Conservation (phyloP, 2,888 invertebrate genomes). For the Drosophila emarginata region DNA sequence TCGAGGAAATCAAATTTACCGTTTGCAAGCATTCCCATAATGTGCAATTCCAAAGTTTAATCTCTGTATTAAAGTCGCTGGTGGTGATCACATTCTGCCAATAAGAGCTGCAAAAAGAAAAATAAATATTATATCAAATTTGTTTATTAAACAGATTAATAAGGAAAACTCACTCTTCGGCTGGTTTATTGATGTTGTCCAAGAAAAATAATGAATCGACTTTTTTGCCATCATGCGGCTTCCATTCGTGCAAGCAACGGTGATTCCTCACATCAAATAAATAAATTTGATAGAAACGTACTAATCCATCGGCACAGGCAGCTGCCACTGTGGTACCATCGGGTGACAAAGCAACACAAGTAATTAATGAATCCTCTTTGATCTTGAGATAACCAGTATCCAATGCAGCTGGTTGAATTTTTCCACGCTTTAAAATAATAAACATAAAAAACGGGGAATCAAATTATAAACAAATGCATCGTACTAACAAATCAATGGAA, state of each 20-base stretch:
- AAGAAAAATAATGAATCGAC: slow-evolving; percentile 95
- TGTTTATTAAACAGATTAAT: not conserved
- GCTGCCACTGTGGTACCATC: slow-evolving; percentile 97
- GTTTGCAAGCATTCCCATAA: slow-evolving; percentile 97
- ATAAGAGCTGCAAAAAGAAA: slow-evolving; percentile 83
- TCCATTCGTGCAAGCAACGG: slow-evolving; percentile 95
- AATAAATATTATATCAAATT: slow-evolving; percentile 16
- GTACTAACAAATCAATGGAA: no score
- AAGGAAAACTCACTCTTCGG: slow-evolving; percentile 86
- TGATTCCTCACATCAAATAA: slow-evolving; percentile 88
- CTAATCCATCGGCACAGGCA: slow-evolving; percentile 93
- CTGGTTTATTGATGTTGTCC: slow-evolving; percentile 93
- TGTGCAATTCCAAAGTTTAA: slow-evolving; percentile 97
- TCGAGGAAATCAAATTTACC: slow-evolving; percentile 84
- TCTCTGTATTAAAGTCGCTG: slow-evolving; percentile 92
- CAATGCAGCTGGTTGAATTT: slow-evolving; percentile 71
- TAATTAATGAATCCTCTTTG: slow-evolving; percentile 86
- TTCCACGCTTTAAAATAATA: slow-evolving; percentile 66
- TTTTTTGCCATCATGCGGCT: slow-evolving; percentile 94
- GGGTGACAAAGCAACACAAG: slow-evolving; percentile 95
- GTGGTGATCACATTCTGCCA: slow-evolving; percentile 98
- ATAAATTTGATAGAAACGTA: slow-evolving; percentile 95
- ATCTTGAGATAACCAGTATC: slow-evolving; percentile 80
- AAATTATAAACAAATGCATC: not conserved
- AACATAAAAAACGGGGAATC: not conserved